Evolutionary conservation across 2,888 invertebrate species (phyloP).

Genomic region (Ectropis crepuscularia): DNA sequence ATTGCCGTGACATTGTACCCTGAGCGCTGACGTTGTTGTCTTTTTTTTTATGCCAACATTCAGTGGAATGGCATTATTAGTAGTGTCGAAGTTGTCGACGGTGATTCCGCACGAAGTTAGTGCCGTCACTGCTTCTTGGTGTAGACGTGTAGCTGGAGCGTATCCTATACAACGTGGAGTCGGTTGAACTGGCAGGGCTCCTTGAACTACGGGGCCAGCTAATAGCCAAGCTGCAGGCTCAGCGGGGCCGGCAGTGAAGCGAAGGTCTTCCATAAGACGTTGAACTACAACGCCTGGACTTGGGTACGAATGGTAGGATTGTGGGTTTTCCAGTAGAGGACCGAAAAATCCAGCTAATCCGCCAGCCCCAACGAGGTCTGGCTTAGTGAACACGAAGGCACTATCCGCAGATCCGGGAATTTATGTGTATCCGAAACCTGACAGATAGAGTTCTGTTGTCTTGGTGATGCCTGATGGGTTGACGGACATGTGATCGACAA

Average conservation of each 20-base stretch:
- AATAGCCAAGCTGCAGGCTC: too few species aligned
- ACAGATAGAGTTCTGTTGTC: background rate
- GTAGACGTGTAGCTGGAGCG: too few species aligned
- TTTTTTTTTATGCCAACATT: too few species aligned
- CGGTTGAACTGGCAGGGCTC: too few species aligned
- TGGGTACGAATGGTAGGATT: background rate
- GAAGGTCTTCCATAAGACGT: constrained; percentile 1
- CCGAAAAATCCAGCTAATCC: background rate
- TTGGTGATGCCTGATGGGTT: constrained; percentile 1
- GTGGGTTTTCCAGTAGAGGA: background rate
- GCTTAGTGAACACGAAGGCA: constrained; percentile 1
- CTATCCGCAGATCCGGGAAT: constrained; percentile 4
- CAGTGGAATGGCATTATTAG: too few species aligned
- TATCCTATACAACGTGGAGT: too few species aligned
- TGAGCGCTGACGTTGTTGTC: too few species aligned
- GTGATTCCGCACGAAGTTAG: too few species aligned
- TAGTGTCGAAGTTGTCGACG: too few species aligned
- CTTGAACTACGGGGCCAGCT: too few species aligned
- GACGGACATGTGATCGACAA: background rate
- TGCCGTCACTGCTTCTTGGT: too few species aligned
- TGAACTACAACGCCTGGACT: background rate
- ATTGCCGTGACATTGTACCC: too few species aligned
- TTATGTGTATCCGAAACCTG: background rate
- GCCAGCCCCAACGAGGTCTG: background rate
- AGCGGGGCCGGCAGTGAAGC: background rate